Conservation (phyloP, 2,113 vertebrate genomes). For the Propithecus coquereli region DNA sequence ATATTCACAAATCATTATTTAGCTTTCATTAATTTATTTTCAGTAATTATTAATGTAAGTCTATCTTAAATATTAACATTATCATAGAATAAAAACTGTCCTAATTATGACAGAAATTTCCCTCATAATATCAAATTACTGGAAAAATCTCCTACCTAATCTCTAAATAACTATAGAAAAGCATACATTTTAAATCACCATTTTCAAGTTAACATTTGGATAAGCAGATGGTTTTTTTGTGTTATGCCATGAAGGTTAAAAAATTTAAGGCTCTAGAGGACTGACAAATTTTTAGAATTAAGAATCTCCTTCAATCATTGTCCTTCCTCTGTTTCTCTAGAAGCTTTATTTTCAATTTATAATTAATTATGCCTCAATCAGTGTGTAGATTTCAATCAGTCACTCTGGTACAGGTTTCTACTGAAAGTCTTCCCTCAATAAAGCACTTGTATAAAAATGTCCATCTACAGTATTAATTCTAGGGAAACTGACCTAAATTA, state of each 20-base stretch:
- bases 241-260: background rate
- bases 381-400: background rate
- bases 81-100: background rate
- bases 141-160: background rate
- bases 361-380: background rate
- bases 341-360: background rate
- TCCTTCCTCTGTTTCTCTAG: background rate
- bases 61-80: constrained; percentile 18
- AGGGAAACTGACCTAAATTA: no score
- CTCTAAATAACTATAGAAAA: background rate
- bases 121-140: background rate
- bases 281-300: background rate
- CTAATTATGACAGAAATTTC: background rate
- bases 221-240: background rate
- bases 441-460: no score
- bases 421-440: no score
- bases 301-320: background rate
- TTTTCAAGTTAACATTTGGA: constrained; percentile 18
- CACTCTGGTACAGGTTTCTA: no score
- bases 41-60: background rate
- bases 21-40: background rate
- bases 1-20: background rate
- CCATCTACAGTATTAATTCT: no score
- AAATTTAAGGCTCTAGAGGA: background rate
- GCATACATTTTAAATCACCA: background rate